Percentiles rank a stretch among this genome's conserved stretches.
Conservation (phyloP, 1,140 invertebrate species). For the Laupala kohalensis region DNA sequence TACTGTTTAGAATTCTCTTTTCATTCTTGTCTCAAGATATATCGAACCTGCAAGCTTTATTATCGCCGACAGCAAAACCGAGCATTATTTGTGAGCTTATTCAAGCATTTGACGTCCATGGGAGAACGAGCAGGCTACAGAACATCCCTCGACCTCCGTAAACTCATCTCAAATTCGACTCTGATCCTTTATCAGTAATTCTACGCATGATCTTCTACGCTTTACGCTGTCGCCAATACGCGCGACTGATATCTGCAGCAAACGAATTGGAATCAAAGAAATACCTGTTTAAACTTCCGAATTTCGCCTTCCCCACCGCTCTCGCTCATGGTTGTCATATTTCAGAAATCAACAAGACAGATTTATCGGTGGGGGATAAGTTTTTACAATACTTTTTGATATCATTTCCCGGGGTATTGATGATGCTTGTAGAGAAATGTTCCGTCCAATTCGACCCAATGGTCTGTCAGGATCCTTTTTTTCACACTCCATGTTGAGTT, state of each 20-base stretch:
- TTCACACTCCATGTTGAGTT: conserved; percentile 14
- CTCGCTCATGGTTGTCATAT: conserved; percentile 53
- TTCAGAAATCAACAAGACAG: conserved; percentile 21
- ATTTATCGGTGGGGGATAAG: conserved; percentile 40
- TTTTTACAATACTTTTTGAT: conserved; percentile 63
- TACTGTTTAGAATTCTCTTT: conserved; percentile 64
- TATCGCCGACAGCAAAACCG: conserved; percentile 77
- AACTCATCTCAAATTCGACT: conserved; percentile 70
- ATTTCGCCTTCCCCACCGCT: conserved; percentile 75
- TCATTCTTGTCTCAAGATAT: conserved; percentile 67
- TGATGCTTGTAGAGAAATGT: conserved; percentile 66
- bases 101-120: conserved; percentile 71
- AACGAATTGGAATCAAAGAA: conserved; percentile 48
- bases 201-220: conserved; percentile 81
- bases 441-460: conserved; percentile 51
- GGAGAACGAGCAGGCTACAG: conserved; percentile 67
- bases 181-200: conserved; percentile 69
- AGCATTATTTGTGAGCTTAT: conserved; percentile 66
- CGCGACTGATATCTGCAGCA: conserved; percentile 63
- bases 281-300: conserved; percentile 70
- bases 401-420: conserved; percentile 69
- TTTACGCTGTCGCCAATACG: conserved; percentile 61
- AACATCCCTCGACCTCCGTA: conserved; percentile 67
- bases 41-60: conserved; percentile 60
- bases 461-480: conserved; percentile 38